Base-by-base conservation (phyloP, 1,140 invertebrate species). In the Artemia franciscana region DNA sequence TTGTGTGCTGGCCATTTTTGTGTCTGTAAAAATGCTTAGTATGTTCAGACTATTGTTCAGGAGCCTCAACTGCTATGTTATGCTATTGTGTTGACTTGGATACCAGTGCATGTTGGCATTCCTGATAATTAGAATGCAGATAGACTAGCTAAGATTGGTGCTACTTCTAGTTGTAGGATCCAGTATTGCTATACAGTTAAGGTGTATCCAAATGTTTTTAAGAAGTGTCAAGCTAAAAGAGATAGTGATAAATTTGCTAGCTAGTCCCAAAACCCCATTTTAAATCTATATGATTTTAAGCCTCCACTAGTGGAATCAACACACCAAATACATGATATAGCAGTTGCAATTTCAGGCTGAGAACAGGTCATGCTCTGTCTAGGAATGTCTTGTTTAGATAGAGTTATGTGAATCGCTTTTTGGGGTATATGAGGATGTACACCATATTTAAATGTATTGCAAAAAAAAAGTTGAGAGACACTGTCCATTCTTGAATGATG, bases 41-140 rank as follows among this genome's bases (percentile, higher is more conserved):
- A 51, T 2, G 21, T 51, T 51, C 12, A 51, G 21, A 3, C 12
- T 51, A 15, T 51, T 12, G 21, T 51, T 12, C 12, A 18, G 21
- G 3, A 15, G 12, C 21, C 21, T 12, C 12, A 51, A 51, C 23
- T 9, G 12, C 18, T 15, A 60, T 24, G 60, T 18, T 24, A 60
- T 26, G 26, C n/a, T 18, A 15, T 26, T 9, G 2, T 18, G 18
- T 27, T 60, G 12, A 60, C n/a, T 12, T 60, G 60, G 60, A 25
- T 60, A 3, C 60, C 60, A 28, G 60, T 18, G 1, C 60, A 60
- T 28, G 60, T 60, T 1, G 18, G 60, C 5, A 24, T 26, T 27
- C 18, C 60, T 60, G 60, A 25, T 18, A 60, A 60, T 60, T 21
- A 60, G 21, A 21, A 21, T n/a, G 25, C 60, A 15, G 60, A 60